These are phyloP conservation scores for Pseudotriccus pelzelni DNA, from an alignment of 2,797 vertebrate genomes.

Conservation along the genomic window DNA sequence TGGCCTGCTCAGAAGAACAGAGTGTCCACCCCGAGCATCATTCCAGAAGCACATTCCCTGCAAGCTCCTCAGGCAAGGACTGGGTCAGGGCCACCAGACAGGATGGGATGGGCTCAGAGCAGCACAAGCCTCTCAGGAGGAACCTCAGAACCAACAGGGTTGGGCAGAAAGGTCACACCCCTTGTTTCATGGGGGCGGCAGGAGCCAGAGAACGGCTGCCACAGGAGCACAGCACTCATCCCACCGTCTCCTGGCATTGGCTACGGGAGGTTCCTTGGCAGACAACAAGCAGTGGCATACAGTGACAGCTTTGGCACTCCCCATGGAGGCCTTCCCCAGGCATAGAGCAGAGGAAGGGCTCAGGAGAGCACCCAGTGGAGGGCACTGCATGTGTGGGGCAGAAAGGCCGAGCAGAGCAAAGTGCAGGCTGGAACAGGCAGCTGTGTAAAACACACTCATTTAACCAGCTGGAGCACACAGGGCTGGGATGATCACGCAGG, in stretches of 20 bases:
- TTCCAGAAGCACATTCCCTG: not conserved
- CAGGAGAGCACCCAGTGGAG: accelerated
- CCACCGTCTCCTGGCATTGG: accelerated
- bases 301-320: not conserved
- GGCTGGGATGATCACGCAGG: not conserved
- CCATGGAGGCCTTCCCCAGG: not conserved
- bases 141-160: not conserved
- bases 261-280: not conserved
- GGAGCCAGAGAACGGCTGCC: not conserved
- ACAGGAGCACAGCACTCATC: accelerated
- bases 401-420: accelerated
- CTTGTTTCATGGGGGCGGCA: not conserved
- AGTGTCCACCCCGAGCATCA: accelerated
- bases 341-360: not conserved
- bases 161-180: accelerated
- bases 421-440: accelerated
- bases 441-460: not conserved
- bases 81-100: accelerated
- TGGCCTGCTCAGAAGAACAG: not conserved
- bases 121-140: not conserved
- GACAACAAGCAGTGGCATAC: not conserved
- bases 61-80: accelerated
- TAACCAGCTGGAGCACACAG: not conserved
- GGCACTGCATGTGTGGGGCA: accelerated
- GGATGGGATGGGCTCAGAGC: not conserved